Base-by-base conservation (phyloP, 2,888 invertebrate genomes). In the Busseola fusca region DNA sequence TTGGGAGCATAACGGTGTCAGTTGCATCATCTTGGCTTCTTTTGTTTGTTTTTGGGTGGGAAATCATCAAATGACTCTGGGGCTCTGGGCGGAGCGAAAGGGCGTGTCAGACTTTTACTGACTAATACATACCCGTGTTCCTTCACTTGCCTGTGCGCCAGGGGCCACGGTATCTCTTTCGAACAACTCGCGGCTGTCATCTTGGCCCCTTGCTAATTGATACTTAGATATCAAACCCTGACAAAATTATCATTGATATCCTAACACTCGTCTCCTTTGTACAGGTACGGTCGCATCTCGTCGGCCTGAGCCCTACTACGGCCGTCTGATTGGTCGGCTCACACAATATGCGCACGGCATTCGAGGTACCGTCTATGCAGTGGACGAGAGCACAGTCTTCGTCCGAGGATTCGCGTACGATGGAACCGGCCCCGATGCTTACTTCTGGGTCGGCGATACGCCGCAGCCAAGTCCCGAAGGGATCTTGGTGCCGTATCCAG, bases 371-470 rank as follows among this genome's bases (percentile, higher is more conserved):
- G 98, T 97, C 42, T 99, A 98, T 93, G 98, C 98, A 0, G 98
- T 98, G 10, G 98, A 99, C 90, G 98, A 98, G 90, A 97, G 96
- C 89, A 98, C 98, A 27, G 96, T 99, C 76, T 98, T 97, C 94
- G 97, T 99, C 0, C 85, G 98, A 87, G 97, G 97, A 57, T 98
- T 99, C 93, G 97, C 97, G 59, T 99, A 98, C 91, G 98, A 98
- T 88, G 98, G 98, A 57, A 97, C 97, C 12, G 98, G 97, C 14
- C 98, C 98, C 76, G 98, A 98, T 90, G 98, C 98, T 1, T 98
- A 97, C 94, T 98, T 98, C 96, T 98, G 98, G 98, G 97, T 98
- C 74, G 98, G 98, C 21, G 98, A 97, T 87, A 97, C 97, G 6
- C 96, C 97, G 1, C 96, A 97, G 80, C 98, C 98, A 3, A 97